phyloP scores from a whole-genome alignment of 1,140 invertebrate genomes.

The Drosophila cardini region DNA sequence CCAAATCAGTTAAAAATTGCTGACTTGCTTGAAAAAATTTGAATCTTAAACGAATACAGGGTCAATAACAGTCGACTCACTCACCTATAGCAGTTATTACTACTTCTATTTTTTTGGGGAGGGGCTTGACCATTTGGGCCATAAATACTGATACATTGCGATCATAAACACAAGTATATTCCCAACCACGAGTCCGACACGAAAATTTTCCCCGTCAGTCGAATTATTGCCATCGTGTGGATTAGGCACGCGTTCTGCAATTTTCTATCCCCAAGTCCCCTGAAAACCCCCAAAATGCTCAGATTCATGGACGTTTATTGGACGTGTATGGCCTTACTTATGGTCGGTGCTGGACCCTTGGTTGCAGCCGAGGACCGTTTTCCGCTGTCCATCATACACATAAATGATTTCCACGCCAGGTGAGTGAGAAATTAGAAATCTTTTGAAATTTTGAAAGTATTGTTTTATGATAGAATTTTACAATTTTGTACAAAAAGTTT shows the following conservation, averaged over 20 bases:
- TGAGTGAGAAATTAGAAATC: no score
- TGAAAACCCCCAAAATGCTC: conserved; percentile 15
- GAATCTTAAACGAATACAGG: no score
- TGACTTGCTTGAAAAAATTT: no score
- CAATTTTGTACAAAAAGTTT: no score
- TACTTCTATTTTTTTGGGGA: conserved; percentile 2
- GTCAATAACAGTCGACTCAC: no score
- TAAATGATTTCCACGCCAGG: conserved; percentile 93
- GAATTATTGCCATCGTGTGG: conserved; percentile 85
- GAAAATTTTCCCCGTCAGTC: conserved; percentile 41
- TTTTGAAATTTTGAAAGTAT: no score
- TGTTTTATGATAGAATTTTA: no score
- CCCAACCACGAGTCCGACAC: no score
- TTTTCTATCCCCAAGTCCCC: background rate
- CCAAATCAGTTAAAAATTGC: no score
- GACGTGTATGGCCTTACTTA: conserved; percentile 6
- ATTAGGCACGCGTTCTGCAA: conserved; percentile 26
- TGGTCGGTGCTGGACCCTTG: background rate
- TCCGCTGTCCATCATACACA: conserved; percentile 91
- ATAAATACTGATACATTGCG: conserved; percentile 8
- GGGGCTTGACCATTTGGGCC: conserved; percentile 7
- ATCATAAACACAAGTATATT: background rate
- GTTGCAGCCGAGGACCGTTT: conserved; percentile 83
- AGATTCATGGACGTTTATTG: background rate
- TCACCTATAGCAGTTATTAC: no score